A percentile compares a stretch with the other conserved stretches of the same genome.
Conservation (phyloP, 2,888 invertebrate species). For the Eulithis testata region DNA sequence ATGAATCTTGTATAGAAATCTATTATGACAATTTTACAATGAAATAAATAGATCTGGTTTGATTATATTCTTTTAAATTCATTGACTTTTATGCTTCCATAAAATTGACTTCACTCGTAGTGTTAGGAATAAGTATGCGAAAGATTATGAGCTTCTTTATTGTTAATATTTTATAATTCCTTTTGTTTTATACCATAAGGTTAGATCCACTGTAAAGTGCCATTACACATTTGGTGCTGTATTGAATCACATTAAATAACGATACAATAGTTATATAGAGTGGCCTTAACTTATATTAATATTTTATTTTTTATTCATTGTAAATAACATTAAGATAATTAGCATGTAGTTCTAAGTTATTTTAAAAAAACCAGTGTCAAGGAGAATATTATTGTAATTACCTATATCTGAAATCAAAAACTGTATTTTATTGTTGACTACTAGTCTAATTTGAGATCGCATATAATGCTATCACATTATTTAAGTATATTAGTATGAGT, state of each 20-base stretch:
- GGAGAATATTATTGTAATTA: conserved; percentile 47
- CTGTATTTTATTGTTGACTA: conserved; percentile 68
- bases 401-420: conserved; percentile 59
- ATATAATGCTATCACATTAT: conserved; percentile 73
- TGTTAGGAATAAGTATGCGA: conserved; percentile 42
- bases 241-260: conserved; percentile 48
- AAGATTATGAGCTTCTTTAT: conserved; percentile 47
- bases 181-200: conserved; percentile 26
- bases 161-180: conserved; percentile 25
- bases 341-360: conserved; percentile 50
- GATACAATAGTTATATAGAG: conserved; percentile 49
- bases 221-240: conserved; percentile 63
- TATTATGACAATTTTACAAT: no score
- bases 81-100: conserved; percentile 45
- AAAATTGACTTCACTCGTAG: conserved; percentile 40
- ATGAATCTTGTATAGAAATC: no score
- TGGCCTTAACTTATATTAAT: conserved; percentile 68
- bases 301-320: conserved; percentile 63
- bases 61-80: conserved; percentile 51
- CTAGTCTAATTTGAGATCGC: conserved; percentile 76
- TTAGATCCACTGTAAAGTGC: conserved; percentile 49
- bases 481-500: conserved; percentile 60
- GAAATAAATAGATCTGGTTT: conserved; percentile 24
- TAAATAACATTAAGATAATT: conserved; percentile 66
- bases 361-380: conserved; percentile 57